phyloP scores from a whole-genome alignment of 2,797 vertebrate genomes.

The Xerus rutilus region DNA sequence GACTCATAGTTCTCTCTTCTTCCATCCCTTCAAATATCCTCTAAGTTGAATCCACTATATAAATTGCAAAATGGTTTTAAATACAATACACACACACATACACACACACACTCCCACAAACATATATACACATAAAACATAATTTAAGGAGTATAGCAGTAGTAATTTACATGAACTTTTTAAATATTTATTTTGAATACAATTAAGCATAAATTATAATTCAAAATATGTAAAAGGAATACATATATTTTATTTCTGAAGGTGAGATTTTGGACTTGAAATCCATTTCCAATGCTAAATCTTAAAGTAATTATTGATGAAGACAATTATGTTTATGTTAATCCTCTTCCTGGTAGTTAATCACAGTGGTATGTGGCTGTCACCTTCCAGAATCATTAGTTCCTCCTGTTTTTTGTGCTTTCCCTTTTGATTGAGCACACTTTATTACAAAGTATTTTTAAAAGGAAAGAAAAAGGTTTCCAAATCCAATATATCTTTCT shows the following conservation, averaged over 20 bases:
- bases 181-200: background rate
- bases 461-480: slow-evolving; percentile 31
- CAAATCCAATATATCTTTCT: background rate
- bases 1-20: background rate
- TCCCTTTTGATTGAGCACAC: background rate
- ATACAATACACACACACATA: background rate
- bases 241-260: background rate
- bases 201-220: background rate
- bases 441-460: slow-evolving; percentile 18
- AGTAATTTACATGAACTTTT: slow-evolving; percentile 24
- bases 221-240: background rate
- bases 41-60: background rate
- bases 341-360: background rate
- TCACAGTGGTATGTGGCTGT: background rate
- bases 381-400: background rate
- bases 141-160: background rate
- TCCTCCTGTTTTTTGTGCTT: background rate
- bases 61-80: slow-evolving; percentile 8
- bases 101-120: background rate
- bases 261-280: background rate
- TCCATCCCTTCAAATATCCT: background rate
- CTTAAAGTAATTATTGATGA: background rate
- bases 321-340: background rate
- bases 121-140: background rate
- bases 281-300: background rate